Conservation (phyloP, 2,113 vertebrate species). For the Tragulus kanchil region DNA sequence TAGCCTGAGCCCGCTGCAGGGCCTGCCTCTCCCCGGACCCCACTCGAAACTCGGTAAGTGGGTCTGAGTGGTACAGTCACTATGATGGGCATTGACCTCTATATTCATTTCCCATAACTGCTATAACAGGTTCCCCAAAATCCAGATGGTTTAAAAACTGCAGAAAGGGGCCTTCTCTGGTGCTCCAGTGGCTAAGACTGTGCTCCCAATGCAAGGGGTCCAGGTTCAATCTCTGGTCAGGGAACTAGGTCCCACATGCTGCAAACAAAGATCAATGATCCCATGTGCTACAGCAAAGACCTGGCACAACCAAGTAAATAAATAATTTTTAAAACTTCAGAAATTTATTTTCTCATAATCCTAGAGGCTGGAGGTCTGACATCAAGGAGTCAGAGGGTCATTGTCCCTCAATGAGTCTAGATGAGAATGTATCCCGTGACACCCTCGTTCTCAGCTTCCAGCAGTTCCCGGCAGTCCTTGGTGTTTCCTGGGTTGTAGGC, state of each 20-base stretch:
- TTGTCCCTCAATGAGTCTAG: background rate
- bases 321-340: background rate
- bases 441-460: background rate
- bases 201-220: background rate
- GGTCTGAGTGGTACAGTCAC: background rate
- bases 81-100: rapidly evolving
- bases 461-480: background rate
- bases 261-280: background rate
- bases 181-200: background rate
- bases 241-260: background rate
- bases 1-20: background rate
- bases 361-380: background rate
- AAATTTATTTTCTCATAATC: background rate
- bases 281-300: background rate
- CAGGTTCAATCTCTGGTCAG: background rate
- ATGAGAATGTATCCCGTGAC: background rate
- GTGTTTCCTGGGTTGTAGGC: background rate
- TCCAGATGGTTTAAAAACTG: background rate
- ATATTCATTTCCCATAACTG: background rate
- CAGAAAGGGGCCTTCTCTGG: background rate
- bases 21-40: background rate
- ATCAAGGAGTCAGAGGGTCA: background rate
- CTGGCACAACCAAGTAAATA: background rate
- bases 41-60: background rate
- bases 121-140: background rate